Evolutionary conservation across 2,113 vertebrate genomes (phyloP), one percentile per base, ranked within the genome.

Genomic region (Pterocles gutturalis): DNA sequence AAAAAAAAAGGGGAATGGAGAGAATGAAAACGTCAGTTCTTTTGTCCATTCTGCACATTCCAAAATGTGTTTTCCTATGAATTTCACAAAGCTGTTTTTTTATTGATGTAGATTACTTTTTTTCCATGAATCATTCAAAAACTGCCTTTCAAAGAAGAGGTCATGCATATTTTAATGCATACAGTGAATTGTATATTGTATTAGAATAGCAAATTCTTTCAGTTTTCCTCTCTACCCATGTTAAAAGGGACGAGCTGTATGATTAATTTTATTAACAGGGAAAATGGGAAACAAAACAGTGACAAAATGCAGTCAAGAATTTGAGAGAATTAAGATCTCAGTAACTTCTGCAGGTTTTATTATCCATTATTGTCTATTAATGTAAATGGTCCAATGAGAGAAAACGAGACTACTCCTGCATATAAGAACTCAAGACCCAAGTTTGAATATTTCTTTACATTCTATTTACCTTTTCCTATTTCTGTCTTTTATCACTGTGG

Each of bases 81-180:
- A 86, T 70, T 95, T 93, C 7, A 0, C 70, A 83, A 84, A 83
- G 79, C 83, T 93, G 61, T 0, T 96, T 96, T 86, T 87, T 96
- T 91, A 96, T 97, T 95, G 92, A 82, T 93, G 92, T 48, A 85
- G 43, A 91, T 97, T 91, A 96, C 77, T 95, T 95, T 93, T 96
- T 53, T 97, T 93, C 88, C 88, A 94, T 82, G 67, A 96, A 95
- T 91, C 57, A 95, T 97, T 96, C 53, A 98, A 92, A 91, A 88
- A 51, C 14, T 66, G 49, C 45, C 36, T 96, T 96, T 80, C 96
- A 76, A 96, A 97, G 86, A 86, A 93, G 51, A 88, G n/a, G 60
- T 15, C 87, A 89, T 75, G 66, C 57, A 88, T 93, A 93, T 88
- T 95, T 97, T 96, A 92, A 91, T 97, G 85, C 88, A 90, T 92